A percentile compares a stretch with the other conserved stretches of the same genome.
phyloP scores from a whole-genome alignment of 2,113 vertebrate species.

The Sitta europaea region DNA sequence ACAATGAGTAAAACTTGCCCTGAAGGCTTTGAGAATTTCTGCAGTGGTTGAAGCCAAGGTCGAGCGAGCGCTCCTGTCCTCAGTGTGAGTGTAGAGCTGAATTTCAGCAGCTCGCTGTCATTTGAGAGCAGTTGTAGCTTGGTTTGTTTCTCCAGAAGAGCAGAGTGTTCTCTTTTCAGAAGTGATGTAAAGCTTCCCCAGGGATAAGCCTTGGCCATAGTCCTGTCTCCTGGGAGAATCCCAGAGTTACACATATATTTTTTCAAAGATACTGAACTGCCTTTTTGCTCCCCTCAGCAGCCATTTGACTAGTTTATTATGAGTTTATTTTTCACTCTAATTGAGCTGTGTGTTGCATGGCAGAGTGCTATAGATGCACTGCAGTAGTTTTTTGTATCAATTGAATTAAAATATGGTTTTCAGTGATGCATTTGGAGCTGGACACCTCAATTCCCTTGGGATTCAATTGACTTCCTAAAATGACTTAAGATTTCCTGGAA shows the following conservation, averaged over 20 bases:
- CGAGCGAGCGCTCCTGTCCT: neutral
- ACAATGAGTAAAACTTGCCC: neutral
- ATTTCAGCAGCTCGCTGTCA: constrained; percentile 3
- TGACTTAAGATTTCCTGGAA: neutral
- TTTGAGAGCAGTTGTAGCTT: neutral
- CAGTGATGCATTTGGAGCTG: neutral
- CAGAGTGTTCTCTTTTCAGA: neutral
- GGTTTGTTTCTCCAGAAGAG: constrained; percentile 20
- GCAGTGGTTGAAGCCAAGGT: neutral
- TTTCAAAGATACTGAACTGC: neutral
- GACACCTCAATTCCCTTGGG: neutral
- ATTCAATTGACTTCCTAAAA: neutral
- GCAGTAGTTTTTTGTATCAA: neutral
- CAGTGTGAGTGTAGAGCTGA: neutral
- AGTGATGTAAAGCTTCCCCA: constrained; percentile 4
- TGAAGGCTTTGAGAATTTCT: neutral
- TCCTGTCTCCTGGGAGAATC: neutral
- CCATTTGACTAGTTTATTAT: neutral
- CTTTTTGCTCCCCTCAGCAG: neutral
- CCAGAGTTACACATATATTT: neutral
- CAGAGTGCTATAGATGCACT: neutral
- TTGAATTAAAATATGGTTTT: neutral
- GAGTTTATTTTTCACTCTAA: neutral
- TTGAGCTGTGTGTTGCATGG: neutral
- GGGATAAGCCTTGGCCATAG: neutral